Evolutionary conservation across 2,113 vertebrate genomes (phyloP), one percentile per base, ranked within the genome.

Genomic region (Aramus guarauna): DNA sequence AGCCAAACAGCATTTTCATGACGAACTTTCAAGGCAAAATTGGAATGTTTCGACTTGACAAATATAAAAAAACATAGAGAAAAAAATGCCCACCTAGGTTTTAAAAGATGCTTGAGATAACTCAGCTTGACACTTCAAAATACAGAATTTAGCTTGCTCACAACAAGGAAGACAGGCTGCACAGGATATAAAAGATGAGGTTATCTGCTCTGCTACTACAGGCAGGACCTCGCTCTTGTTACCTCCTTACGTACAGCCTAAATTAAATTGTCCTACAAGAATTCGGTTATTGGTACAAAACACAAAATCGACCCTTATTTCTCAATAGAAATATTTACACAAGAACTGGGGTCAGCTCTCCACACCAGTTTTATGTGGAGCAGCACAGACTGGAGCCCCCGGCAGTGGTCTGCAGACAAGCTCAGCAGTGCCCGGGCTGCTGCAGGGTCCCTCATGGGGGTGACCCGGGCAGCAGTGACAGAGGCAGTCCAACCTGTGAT

Each of bases 361-460:
- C 53, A 43, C 39, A 48, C 27, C 41, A 75, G 20, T 2, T 63
- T 29, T 26, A 7, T 0, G n/a, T 14, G 15, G 36, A 56, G 20
- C 48, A 68, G 67, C 45, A 63, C 11, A 23, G n/a, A 50, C 29
- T 3, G 7, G 12, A 36, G 60, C 11, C 17, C 11, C 14, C 0
- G 1, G 50, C 43, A 17, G 27, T 0, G 30, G 17, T 29, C 50
- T 34, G 15, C 0, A 1, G 30, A 45, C 0, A 0, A 75, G 71
- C 60, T 36, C 67, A 34, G 48, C 2, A 0, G 41, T 24, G 55
- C 29, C 72, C 1, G 0, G 9, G 20, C 45, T 30, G 45, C 30
- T 30, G 56, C 2, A 0, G 17, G 15, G 45, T 43, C 18, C 16
- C 32, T 52, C 41, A 4, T 2, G 10, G 18, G 14, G 69, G 18